phyloP scores from a whole-genome alignment of 92 coral and sea anemone species.

The Chrysogorgia sp. region DNA sequence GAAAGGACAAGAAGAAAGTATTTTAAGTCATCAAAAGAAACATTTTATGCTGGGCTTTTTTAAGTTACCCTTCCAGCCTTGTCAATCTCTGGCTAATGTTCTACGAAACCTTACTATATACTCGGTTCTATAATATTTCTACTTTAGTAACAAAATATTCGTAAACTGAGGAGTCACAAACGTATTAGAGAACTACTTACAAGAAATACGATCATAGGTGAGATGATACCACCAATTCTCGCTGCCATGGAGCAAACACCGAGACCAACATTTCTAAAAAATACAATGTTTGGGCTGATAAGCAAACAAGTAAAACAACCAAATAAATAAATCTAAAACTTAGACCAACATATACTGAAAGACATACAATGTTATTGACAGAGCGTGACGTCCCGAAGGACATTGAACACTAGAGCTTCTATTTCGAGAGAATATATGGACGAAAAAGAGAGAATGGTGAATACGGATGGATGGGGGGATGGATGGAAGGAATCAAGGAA shows the following conservation, averaged over 20 bases:
- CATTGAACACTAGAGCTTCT: too few species aligned
- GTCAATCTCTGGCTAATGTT: too few species aligned
- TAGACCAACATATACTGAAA: background rate
- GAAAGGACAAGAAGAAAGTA: too few species aligned
- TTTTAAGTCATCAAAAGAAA: too few species aligned
- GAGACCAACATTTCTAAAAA: slow-evolving; percentile 88
- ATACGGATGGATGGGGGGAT: background rate
- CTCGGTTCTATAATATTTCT: too few species aligned
- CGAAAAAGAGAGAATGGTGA: background rate
- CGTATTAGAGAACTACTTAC: slow-evolving; percentile 52
- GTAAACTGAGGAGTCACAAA: background rate
- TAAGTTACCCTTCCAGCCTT: too few species aligned
- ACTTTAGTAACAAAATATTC: too few species aligned
- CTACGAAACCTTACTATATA: too few species aligned
- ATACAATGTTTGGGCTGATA: background rate
- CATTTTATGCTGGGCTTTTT: background rate
- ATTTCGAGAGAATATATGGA: too few species aligned
- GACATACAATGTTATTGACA: too few species aligned
- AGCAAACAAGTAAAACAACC: background rate
- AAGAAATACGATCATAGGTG: slow-evolving; percentile 91
- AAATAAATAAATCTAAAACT: background rate
- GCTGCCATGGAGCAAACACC: slow-evolving; percentile 97
- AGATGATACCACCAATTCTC: slow-evolving; percentile 82
- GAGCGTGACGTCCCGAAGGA: too few species aligned
- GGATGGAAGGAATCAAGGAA: background rate